phyloP scores from a whole-genome alignment of 1,140 invertebrate genomes.

The Pogonomyrmex californicus region DNA sequence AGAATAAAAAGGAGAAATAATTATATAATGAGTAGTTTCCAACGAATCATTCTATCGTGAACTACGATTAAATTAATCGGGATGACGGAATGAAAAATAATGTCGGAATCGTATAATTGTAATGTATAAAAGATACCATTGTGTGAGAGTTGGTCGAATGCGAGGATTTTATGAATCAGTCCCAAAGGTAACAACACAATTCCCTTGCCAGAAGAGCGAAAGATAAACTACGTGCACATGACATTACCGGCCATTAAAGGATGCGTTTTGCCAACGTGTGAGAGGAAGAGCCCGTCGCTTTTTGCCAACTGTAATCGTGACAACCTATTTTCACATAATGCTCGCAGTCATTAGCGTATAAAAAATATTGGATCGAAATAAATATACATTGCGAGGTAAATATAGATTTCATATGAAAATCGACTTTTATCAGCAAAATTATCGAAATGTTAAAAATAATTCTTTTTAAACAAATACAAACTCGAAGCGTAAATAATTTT shows the following conservation, averaged over 20 bases:
- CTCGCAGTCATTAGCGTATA: slow-evolving; percentile 5
- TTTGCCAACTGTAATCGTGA: not conserved
- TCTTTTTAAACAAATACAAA: not conserved
- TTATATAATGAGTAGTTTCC: not conserved
- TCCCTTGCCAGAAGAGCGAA: not conserved
- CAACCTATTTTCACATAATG: slow-evolving; percentile 24
- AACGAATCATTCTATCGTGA: not conserved
- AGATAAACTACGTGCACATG: slow-evolving; percentile 25
- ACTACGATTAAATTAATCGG: slow-evolving; percentile 26
- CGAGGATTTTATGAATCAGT: slow-evolving; percentile 27
- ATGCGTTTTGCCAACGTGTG: slow-evolving; percentile 25
- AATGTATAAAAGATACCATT: slow-evolving; percentile 30
- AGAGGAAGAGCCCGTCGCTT: not conserved
- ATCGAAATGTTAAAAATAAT: not conserved
- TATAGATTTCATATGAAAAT: not conserved
- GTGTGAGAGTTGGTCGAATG: not conserved
- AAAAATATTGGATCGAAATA: not conserved
- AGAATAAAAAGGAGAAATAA: not conserved
- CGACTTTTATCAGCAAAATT: not conserved
- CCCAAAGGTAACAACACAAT: slow-evolving; percentile 8
- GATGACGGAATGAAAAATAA: slow-evolving; percentile 48
- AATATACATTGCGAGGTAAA: not conserved
- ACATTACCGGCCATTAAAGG: slow-evolving; percentile 36
- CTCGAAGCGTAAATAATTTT: not conserved
- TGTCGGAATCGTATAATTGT: not conserved